phyloP scores from a whole-genome alignment of 2,888 invertebrate genomes.

The Leptinotarsa haldemani region DNA sequence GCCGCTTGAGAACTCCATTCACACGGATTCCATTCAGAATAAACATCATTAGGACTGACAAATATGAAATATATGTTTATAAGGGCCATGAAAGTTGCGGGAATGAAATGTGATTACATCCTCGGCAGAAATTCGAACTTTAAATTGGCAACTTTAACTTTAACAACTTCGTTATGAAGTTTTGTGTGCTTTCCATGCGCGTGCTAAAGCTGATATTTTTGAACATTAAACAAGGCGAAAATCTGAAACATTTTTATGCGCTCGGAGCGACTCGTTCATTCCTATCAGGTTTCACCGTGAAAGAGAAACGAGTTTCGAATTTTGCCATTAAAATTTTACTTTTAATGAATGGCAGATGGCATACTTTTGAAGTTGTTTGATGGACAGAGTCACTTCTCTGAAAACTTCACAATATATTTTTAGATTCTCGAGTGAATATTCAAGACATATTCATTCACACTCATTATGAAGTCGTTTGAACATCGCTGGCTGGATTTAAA shows the following conservation, averaged over 20 bases:
- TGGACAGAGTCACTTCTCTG: too few relatives aligned
- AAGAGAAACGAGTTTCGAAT: constrained; percentile 1
- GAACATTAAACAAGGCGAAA: constrained; percentile 9
- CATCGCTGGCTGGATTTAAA: too few relatives aligned
- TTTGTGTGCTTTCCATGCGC: constrained; percentile 33
- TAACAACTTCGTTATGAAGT: constrained; percentile 47
- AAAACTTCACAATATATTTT: too few relatives aligned
- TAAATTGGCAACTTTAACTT: constrained; percentile 48
- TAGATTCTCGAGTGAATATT: too few relatives aligned
- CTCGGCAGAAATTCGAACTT: constrained; percentile 42
- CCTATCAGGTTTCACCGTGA: neutral
- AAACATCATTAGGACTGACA: constrained; percentile 29
- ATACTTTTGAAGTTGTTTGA: neutral
- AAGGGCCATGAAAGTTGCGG: constrained; percentile 38
- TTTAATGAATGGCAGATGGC: neutral
- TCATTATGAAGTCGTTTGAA: too few relatives aligned
- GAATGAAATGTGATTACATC: constrained; percentile 38
- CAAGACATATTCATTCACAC: too few relatives aligned
- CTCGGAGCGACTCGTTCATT: neutral
- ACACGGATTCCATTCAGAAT: constrained; percentile 29
- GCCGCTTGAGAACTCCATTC: constrained; percentile 6
- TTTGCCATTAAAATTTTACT: neutral
- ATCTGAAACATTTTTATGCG: constrained; percentile 15
- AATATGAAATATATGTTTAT: constrained; percentile 35
- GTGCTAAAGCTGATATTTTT: constrained; percentile 30